These are phyloP conservation scores for Synaphobranchus kaupii DNA, from an alignment of 2,797 vertebrate species.

Conservation along the genomic window DNA sequence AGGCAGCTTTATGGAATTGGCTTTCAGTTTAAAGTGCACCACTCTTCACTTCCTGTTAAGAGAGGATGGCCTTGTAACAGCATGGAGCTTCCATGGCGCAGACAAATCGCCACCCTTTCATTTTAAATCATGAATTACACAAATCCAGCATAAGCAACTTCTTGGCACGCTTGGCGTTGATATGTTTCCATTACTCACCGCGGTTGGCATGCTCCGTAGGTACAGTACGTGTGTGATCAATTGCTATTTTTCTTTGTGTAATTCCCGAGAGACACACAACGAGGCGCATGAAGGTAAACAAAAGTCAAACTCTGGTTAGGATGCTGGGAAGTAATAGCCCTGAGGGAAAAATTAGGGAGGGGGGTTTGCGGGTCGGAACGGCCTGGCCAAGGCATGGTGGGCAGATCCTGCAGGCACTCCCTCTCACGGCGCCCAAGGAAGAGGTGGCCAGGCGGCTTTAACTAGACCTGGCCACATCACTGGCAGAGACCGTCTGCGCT, in stretches of 20 bases:
- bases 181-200: not conserved
- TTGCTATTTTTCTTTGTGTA: not conserved
- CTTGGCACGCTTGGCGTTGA: not conserved
- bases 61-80: not conserved
- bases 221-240: not conserved
- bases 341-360: not conserved
- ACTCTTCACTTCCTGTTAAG: constrained; percentile 5
- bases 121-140: not conserved
- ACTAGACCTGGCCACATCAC: not conserved
- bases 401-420: not conserved
- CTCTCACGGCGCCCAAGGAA: not conserved
- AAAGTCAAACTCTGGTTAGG: not conserved
- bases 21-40: not conserved
- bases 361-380: too few species aligned
- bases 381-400: not conserved
- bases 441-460: not conserved
- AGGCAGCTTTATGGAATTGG: not conserved
- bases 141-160: not conserved
- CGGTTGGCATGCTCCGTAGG: not conserved
- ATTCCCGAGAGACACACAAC: not conserved
- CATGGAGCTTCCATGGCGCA: not conserved
- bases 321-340: constrained; percentile 5
- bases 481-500: not conserved
- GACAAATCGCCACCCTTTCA: not conserved
- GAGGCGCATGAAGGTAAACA: constrained; percentile 5